These are phyloP conservation scores for Leptosomus discolor DNA, from an alignment of 2,113 vertebrate species.

Conservation along the genomic window DNA sequence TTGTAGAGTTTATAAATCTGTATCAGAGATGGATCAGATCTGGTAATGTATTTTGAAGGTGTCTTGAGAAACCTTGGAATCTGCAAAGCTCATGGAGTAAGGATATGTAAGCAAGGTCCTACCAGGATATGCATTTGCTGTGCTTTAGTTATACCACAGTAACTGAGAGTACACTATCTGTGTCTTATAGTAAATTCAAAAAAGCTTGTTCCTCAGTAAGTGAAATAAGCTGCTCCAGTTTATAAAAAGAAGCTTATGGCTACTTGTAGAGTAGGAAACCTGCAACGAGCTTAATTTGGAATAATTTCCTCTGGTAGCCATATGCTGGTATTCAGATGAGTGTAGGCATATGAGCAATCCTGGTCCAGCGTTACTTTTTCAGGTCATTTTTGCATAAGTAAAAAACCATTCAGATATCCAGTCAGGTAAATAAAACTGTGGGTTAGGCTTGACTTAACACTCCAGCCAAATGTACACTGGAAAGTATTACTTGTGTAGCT, in stretches of 20 bases:
- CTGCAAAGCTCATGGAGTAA: neutral
- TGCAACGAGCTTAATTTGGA: neutral
- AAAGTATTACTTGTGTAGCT: neutral
- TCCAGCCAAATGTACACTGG: neutral
- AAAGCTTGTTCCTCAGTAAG: neutral
- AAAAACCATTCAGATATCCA: neutral
- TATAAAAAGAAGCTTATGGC: neutral
- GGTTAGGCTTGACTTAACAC: neutral
- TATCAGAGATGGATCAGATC: neutral
- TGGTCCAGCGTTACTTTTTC: neutral
- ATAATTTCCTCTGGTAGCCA: neutral
- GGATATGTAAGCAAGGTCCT: neutral
- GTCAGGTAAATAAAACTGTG: neutral
- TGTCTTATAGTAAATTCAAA: neutral
- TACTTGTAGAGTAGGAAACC: neutral
- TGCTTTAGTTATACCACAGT: neutral
- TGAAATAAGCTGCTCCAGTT: neutral
- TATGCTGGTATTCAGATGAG: neutral
- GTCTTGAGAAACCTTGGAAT: neutral
- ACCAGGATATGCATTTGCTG: neutral
- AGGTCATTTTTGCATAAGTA: neutral
- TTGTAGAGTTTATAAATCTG: neutral
- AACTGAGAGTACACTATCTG: neutral
- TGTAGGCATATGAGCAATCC: neutral
- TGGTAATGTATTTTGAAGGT: neutral